A percentile compares a stretch with the other conserved stretches of the same genome.
These are phyloP conservation scores for Brachionus plicatilis DNA, from an alignment of 1,140 invertebrate species.

Conservation along the genomic window DNA sequence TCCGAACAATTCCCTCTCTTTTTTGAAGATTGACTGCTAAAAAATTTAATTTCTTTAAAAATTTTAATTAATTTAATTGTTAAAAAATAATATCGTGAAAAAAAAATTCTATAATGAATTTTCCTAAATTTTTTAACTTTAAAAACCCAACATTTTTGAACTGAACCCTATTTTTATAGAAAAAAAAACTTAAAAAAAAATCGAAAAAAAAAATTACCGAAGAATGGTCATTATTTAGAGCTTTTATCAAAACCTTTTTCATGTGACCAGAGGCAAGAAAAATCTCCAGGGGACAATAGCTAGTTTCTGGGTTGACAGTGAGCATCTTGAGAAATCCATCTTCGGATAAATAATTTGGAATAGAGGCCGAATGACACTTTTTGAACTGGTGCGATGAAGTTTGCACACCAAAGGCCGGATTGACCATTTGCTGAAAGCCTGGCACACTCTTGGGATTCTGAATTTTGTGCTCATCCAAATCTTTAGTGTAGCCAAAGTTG, in stretches of 20 bases:
- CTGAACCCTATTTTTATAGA: too few species aligned
- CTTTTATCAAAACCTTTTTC: constrained; percentile 5
- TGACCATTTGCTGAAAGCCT: background rate
- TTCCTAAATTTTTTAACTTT: too few species aligned
- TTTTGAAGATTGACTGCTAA: too few species aligned
- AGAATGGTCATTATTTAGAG: background rate
- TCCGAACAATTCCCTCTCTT: too few species aligned
- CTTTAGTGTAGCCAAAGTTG: background rate
- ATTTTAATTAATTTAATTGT: too few species aligned
- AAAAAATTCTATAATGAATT: too few species aligned
- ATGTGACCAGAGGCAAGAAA: constrained; percentile 16
- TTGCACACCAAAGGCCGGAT: background rate
- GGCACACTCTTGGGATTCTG: constrained; percentile 1
- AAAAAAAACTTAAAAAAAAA: background rate
- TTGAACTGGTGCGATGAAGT: constrained; percentile 1
- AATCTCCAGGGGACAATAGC: background rate
- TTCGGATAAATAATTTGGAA: constrained; percentile 38
- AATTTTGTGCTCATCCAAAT: background rate
- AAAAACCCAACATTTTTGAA: too few species aligned
- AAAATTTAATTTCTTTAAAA: too few species aligned
- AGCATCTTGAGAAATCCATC: constrained; percentile 20
- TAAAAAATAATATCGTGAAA: too few species aligned
- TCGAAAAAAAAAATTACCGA: background rate
- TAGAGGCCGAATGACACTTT: constrained; percentile 9
- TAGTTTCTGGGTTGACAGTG: background rate